Evolutionary conservation across 2,797 vertebrate genomes (phyloP), one percentile per base, ranked within the genome.

Genomic region (Holocentrus rufus): DNA sequence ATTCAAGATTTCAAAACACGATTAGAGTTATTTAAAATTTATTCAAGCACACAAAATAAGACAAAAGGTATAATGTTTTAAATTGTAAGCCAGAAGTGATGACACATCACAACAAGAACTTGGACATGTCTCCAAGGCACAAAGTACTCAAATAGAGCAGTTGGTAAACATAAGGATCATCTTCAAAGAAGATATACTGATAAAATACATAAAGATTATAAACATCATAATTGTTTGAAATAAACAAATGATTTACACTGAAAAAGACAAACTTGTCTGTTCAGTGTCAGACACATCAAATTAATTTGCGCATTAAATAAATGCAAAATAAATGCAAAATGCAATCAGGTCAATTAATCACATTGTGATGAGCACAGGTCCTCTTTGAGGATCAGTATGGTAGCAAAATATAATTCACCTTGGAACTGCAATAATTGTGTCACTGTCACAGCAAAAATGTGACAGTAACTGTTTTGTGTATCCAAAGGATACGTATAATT

Each of bases 91-190:
- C 13, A 68, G 1, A 8, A n/a, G 34, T 75, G 64, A 67, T 60
- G 68, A 74, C 22, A 64, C 49, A 56, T 75, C 73, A 64, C 17
- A 63, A 55, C 50, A 60, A 34, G 4, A 27, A 64, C 18, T 49
- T 69, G 52, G 31, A 50, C 17, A 65, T 18, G 23, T 50, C 27
- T 69, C 54, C 58, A 62, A 56, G 27, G 68, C 57, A 69, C 36
- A 66, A 9, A 15, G 47, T 47, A 64, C 60, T 47, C 59, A 61
- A 63, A 69, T 20, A 56, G 50, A 76, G 42, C 49, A 56, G 10
- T 50, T 42, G 18, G 39, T 36, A 49, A 57, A 63, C 49, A 69
- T 42, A 42, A 42, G 11, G 13, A 23, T 46, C 0, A 27, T 66
- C 64, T 68, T 56, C n/a, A 56, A 46, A 20, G 11, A 68, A 68